Evolutionary conservation across 2,888 invertebrate genomes (phyloP).

Genomic region (Tenthredo distinguenda): DNA sequence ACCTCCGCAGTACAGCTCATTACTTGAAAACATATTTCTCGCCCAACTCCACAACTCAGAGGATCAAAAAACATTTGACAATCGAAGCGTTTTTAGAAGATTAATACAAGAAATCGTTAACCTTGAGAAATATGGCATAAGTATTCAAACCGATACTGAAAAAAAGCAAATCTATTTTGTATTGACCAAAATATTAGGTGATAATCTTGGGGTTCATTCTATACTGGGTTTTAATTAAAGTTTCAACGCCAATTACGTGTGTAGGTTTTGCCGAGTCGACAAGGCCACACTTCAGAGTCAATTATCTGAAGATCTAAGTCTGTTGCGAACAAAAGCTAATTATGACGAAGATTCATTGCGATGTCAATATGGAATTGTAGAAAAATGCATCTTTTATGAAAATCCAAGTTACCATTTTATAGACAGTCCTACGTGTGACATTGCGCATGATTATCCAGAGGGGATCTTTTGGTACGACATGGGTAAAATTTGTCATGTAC

Average conservation of each 20-base stretch:
- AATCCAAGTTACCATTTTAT: constrained; percentile 16
- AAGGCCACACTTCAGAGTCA: not conserved
- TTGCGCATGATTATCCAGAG: constrained; percentile 53
- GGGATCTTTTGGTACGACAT: constrained; percentile 50
- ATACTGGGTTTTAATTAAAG: constrained; percentile 60
- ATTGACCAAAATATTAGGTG: constrained; percentile 57
- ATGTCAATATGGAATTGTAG: constrained; percentile 8
- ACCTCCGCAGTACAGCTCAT: constrained; percentile 55
- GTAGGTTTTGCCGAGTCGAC: constrained; percentile 12
- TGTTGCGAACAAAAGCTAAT: constrained; percentile 1
- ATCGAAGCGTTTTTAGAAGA: constrained; percentile 26
- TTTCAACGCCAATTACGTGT: constrained; percentile 54
- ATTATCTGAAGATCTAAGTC: not conserved
- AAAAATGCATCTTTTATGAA: constrained; percentile 41
- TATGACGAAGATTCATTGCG: not conserved
- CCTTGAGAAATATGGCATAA: constrained; percentile 52
- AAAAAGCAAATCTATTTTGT: constrained; percentile 57
- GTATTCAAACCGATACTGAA: constrained; percentile 29
- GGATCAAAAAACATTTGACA: constrained; percentile 55
- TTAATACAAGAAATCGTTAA: constrained; percentile 55
- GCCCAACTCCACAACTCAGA: constrained; percentile 57
- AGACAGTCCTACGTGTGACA: constrained; percentile 23
- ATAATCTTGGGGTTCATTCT: constrained; percentile 60
- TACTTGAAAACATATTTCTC: constrained; percentile 61
- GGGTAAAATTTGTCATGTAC: constrained; percentile 33